Percentiles rank a stretch among this genome's conserved stretches.
phyloP scores from a whole-genome alignment of 1,140 invertebrate genomes.

The Nasonia vitripennis region DNA sequence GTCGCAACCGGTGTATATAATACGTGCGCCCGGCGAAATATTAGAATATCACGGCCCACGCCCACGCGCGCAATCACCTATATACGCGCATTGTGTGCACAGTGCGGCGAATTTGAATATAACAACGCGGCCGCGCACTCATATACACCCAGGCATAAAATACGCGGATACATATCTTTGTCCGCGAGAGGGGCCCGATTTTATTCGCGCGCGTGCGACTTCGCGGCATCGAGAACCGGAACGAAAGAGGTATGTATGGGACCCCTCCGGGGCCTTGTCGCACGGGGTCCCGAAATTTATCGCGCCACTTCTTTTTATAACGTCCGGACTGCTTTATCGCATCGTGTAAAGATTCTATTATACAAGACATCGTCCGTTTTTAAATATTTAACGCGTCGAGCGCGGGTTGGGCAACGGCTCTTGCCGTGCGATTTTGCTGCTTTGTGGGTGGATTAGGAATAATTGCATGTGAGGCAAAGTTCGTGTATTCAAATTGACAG shows the following conservation, averaged over 20 bases:
- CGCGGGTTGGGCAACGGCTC: too few species aligned
- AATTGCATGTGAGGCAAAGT: too few species aligned
- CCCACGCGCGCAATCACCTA: not conserved
- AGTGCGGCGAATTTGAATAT: conserved; percentile 68
- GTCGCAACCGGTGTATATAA: conserved; percentile 10
- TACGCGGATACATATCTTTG: conserved; percentile 69
- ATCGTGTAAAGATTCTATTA: too few species aligned
- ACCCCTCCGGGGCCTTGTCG: not conserved
- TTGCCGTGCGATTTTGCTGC: too few species aligned
- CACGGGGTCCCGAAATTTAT: conserved; percentile 23
- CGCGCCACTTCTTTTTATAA: conserved; percentile 1
- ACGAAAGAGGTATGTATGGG: not conserved
- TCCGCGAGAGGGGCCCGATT: not conserved
- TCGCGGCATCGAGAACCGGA: not conserved
- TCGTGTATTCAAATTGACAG: too few species aligned
- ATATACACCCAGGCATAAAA: conserved; percentile 65
- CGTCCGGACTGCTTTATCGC: too few species aligned
- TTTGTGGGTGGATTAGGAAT: too few species aligned
- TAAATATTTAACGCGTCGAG: too few species aligned
- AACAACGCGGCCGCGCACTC: conserved; percentile 64
- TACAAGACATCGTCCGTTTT: too few species aligned
- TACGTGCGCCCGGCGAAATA: conserved; percentile 51
- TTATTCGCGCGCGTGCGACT: conserved; percentile 15
- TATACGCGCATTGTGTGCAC: not conserved
- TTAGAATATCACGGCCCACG: not conserved